A percentile compares a stretch with the other conserved stretches of the same genome.
Evolutionary conservation across 64 coral and sea anemone genomes (phyloP).

Genomic region (Stichodactyla mertensii): DNA sequence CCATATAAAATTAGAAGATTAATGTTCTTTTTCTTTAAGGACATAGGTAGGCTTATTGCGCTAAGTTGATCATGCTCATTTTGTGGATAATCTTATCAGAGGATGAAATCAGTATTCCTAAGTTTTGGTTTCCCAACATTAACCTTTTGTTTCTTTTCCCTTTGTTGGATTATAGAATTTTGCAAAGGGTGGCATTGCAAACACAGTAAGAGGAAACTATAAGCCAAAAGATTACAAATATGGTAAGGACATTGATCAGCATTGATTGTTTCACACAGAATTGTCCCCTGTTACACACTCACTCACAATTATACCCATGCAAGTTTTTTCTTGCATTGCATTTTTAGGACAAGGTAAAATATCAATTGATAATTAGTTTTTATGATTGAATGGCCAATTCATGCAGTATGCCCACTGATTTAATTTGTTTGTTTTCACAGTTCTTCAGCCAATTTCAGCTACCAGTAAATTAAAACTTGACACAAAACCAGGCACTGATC

Average conservation of each 20-base stretch:
- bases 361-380: neutral
- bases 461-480: constrained; percentile 78
- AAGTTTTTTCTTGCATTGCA: neutral
- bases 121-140: no score
- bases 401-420: neutral
- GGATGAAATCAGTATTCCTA: no score
- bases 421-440: constrained; percentile 25
- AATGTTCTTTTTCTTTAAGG: no score
- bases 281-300: neutral
- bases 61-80: no score
- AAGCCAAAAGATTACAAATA: constrained; percentile 68
- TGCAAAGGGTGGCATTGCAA: constrained; percentile 90
- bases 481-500: constrained; percentile 76
- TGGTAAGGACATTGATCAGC: constrained; percentile 34
- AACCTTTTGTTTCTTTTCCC: neutral
- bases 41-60: no score
- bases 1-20: no score
- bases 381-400: no score
- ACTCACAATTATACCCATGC: neutral
- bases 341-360: neutral
- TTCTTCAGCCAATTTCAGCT: constrained; percentile 78
- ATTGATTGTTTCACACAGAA: neutral
- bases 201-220: constrained; percentile 23
- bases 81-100: no score
- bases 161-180: constrained; percentile 35